Conservation (phyloP, 2,888 invertebrate species). For the Sarcophaga variegata region DNA sequence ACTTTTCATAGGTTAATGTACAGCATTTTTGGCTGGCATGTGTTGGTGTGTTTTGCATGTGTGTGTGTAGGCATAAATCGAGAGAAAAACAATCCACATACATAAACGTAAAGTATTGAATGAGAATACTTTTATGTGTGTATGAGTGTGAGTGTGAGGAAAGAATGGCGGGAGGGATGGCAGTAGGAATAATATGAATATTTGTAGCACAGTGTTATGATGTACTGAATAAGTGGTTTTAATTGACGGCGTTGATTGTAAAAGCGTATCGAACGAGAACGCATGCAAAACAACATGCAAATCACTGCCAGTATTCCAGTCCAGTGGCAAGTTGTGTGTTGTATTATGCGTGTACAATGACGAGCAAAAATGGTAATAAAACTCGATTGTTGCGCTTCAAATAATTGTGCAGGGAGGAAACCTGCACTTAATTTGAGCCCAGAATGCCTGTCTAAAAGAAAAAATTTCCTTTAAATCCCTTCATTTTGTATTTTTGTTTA, state of each 20-base stretch:
- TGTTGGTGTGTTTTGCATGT: neutral
- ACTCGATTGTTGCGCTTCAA: too few relatives aligned
- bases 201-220: constrained; percentile 25
- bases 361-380: too few relatives aligned
- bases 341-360: neutral
- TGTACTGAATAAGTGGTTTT: constrained; percentile 78
- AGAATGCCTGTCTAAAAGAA: too few relatives aligned
- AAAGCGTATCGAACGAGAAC: constrained; percentile 25
- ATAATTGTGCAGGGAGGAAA: too few relatives aligned
- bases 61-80: constrained; percentile 10
- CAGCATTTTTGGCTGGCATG: too few relatives aligned
- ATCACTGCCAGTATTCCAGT: constrained; percentile 27
- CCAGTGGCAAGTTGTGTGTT: neutral
- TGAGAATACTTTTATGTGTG: neutral
- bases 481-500: too few relatives aligned
- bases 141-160: neutral
- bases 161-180: neutral
- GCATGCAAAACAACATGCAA: constrained; percentile 7
- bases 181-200: neutral
- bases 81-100: constrained; percentile 19
- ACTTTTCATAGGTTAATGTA: neutral
- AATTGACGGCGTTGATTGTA: constrained; percentile 77
- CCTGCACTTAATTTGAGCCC: too few relatives aligned
- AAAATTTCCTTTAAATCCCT: too few relatives aligned
- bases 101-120: neutral